Percentiles rank a stretch among this genome's conserved stretches.
These are phyloP conservation scores for Morelia viridis DNA, from an alignment of 2,797 vertebrate species.

Conservation along the genomic window DNA sequence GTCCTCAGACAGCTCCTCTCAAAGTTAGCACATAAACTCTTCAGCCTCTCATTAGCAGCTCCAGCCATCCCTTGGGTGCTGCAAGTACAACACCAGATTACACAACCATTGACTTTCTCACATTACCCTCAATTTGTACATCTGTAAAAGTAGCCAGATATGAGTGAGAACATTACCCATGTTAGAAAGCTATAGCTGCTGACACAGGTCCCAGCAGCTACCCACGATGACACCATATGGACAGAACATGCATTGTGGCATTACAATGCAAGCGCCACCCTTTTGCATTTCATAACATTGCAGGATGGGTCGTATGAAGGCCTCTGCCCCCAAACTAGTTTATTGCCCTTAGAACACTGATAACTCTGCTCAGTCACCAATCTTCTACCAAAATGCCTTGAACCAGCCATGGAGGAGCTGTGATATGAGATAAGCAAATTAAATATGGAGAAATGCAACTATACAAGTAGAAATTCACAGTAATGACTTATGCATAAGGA, in stretches of 20 bases:
- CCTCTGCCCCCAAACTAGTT: not conserved
- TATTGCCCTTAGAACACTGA: not conserved
- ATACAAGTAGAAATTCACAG: conserved; percentile 18
- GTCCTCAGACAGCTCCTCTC: not conserved
- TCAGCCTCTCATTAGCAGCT: not conserved
- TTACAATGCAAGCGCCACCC: not conserved
- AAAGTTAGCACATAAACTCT: not conserved
- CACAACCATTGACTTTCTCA: not conserved
- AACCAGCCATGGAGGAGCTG: not conserved
- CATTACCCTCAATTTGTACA: not conserved
- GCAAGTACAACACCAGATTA: not conserved
- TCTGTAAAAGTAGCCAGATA: not conserved
- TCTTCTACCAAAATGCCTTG: not conserved
- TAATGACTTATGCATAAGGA: conserved; percentile 22
- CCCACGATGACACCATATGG: not conserved
- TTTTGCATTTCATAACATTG: not conserved
- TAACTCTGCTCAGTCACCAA: not conserved
- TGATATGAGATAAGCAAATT: not conserved
- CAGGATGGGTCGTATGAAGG: not conserved
- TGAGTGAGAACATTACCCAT: not conserved
- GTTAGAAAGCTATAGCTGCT: not conserved
- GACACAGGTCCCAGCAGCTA: not conserved
- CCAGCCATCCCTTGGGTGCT: not conserved
- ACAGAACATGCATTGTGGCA: not conserved
- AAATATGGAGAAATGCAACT: conserved; percentile 17